These are phyloP conservation scores for Ptychodera flava DNA, from an alignment of 35 echinoderm and acorn worm species.

Conservation along the genomic window DNA sequence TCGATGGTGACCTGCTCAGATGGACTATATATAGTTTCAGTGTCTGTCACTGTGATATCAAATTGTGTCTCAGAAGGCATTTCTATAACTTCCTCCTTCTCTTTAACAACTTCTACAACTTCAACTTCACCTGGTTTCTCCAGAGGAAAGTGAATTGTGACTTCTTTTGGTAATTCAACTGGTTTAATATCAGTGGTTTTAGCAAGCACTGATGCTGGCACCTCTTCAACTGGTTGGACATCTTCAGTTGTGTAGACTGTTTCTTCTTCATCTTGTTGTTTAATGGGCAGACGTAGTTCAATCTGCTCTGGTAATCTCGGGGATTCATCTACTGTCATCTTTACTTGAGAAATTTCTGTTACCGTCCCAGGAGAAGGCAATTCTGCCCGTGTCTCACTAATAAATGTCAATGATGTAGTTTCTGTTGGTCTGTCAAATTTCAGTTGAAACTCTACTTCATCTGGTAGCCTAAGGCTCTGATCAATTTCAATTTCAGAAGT, in stretches of 20 bases:
- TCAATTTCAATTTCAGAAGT: conserved; percentile 1
- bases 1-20: not conserved
- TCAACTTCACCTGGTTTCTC: conserved; percentile 37
- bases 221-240: not conserved
- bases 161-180: conserved; percentile 36
- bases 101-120: not conserved
- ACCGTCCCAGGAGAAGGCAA: not conserved
- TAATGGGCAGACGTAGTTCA: not conserved
- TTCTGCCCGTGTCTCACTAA: not conserved
- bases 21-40: not conserved
- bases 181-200: not conserved
- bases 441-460: not conserved
- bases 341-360: not conserved
- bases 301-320: not conserved
- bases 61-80: conserved; percentile 3
- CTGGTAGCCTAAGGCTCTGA: not conserved
- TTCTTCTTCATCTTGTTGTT: conserved; percentile 31
- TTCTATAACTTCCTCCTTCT: conserved; percentile 29
- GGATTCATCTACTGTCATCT: not conserved
- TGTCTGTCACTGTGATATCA: not conserved
- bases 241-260: conserved; percentile 39
- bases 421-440: not conserved
- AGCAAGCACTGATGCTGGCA: not conserved
- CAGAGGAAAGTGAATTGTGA: conserved; percentile 43
- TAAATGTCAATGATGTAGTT: not conserved